phyloP scores from a whole-genome alignment of 2,888 invertebrate species.

The Scaptomyza parva region DNA sequence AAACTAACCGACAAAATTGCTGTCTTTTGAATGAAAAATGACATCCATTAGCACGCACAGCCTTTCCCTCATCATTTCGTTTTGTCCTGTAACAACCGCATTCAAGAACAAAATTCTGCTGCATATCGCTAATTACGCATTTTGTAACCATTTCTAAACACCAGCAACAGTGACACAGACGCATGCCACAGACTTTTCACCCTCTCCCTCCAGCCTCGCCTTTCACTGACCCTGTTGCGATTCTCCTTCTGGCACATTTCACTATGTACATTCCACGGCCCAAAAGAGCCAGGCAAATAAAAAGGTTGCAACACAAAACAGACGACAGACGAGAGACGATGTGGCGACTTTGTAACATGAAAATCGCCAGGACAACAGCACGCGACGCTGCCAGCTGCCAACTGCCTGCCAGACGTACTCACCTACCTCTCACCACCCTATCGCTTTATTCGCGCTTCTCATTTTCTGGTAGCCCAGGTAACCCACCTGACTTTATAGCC shows the following conservation, averaged over 20 bases:
- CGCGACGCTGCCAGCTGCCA: conserved; percentile 60
- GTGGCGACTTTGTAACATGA: conserved; percentile 77
- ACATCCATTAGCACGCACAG: conserved; percentile 48
- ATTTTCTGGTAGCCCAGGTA: conserved; percentile 4
- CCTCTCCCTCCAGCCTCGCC: neutral
- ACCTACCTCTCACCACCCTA: neutral
- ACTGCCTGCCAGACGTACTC: conserved; percentile 24
- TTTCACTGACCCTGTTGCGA: neutral
- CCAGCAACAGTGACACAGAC: conserved; percentile 38
- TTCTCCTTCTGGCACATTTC: conserved; percentile 16
- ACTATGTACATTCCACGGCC: conserved; percentile 23
- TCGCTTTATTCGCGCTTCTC: neutral
- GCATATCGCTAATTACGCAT: conserved; percentile 78
- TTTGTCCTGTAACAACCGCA: neutral
- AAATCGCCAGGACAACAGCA: conserved; percentile 76
- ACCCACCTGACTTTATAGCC: conserved; percentile 74
- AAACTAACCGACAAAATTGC: conserved; percentile 25
- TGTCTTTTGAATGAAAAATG: conserved; percentile 27
- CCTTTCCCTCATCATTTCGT: neutral
- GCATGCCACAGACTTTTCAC: conserved; percentile 32
- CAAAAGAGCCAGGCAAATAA: conserved; percentile 39
- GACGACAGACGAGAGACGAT: conserved; percentile 74
- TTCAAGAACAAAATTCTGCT: conserved; percentile 48
- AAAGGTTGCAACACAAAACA: conserved; percentile 54
- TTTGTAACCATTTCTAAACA: conserved; percentile 75